Evolutionary conservation across 2,797 vertebrate genomes (phyloP), one percentile per base, ranked within the genome.

Genomic region (Chaunax sp.): DNA sequence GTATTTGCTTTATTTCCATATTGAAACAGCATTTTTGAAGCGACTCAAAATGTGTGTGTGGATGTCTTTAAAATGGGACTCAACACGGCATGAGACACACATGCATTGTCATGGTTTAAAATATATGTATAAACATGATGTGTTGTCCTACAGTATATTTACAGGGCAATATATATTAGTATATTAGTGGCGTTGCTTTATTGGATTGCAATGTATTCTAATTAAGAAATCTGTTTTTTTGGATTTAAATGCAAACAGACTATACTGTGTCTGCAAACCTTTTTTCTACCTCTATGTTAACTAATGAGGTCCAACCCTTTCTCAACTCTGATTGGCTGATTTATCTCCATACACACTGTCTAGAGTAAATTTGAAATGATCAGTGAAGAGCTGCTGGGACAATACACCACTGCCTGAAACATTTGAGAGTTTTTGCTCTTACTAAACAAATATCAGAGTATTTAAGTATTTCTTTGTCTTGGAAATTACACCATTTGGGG

Each of bases 1-100:
- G 58, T 58, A 28, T 59, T 43, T 55, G 30, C 28, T 60, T 77
- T 37, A 74, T 23, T 20, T n/a, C 30, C 70, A 47, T 63, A 51
- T 66, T 59, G 35, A 71, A 64, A 62, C 50, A 55, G 56, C 52
- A 30, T 45, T 65, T 71, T 63, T 11, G 2, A 49, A 67, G 45
- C 6, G 14, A 37, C 16, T 57, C 14, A 10, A 2, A 38, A 38
- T 14, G 10, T 35, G 33, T 10, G 12, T 35, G 33, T 35, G 7
- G 33, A 11, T 35, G 33, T 10, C 9, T 11, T 35, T 11, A 35
- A 35, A 35, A 35, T 35, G 33, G 12, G 33, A 35, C 33, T 9
- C 7, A 11, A 35, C 33, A 30, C 28, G n/a, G n/a, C n/a, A n/a
- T n/a, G n/a, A n/a, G n/a, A n/a, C n/a, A n/a, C n/a, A n/a, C n/a